Evolutionary conservation across 1,140 invertebrate genomes (phyloP).

Genomic region (Procambarus virginalis): DNA sequence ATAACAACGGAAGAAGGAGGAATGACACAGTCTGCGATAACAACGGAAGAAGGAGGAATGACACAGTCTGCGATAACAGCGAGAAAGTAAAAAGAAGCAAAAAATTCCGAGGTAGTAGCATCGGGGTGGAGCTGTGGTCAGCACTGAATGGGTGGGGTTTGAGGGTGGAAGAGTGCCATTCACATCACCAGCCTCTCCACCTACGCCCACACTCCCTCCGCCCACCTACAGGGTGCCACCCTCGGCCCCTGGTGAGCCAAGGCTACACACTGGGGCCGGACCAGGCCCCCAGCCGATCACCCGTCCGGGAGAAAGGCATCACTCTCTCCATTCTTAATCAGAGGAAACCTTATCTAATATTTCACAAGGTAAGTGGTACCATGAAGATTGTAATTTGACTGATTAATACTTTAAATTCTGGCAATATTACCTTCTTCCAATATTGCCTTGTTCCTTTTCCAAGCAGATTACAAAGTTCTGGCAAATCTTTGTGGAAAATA

Average conservation of each 20-base stretch:
- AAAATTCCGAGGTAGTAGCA: background rate
- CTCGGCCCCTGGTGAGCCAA: background rate
- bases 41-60: background rate
- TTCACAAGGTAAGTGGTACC: constrained; percentile 37
- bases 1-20: background rate
- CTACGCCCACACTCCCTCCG: background rate
- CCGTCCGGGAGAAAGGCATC: constrained; percentile 11
- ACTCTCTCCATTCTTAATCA: constrained; percentile 44
- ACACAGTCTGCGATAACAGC: background rate
- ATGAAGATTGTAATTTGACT: background rate
- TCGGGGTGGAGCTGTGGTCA: constrained; percentile 27
- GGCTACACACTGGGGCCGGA: background rate
- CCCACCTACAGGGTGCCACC: background rate
- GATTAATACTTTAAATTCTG: background rate
- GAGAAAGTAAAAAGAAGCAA: background rate
- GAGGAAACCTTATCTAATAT: background rate
- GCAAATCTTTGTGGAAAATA: too few relatives aligned
- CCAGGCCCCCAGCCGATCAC: background rate
- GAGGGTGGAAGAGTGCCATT: background rate
- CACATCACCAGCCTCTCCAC: background rate
- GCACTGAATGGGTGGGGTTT: constrained; percentile 8
- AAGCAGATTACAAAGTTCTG: background rate
- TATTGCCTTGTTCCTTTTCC: background rate
- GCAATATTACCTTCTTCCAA: background rate
- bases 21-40: too few relatives aligned